Base-by-base conservation (phyloP, 2,888 invertebrate species). In the Sesia apiformis region DNA sequence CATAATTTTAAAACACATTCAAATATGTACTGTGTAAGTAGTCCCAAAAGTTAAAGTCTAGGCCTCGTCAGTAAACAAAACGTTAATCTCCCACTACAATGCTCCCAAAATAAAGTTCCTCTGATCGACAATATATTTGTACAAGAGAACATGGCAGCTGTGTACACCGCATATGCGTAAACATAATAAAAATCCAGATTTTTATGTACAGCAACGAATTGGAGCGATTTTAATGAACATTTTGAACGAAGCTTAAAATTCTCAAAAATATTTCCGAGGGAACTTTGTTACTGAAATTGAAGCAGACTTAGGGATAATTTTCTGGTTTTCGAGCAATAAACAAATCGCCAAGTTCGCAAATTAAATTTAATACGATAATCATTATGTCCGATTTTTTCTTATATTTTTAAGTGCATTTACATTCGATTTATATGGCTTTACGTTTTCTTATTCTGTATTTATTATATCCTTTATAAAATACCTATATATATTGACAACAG, bases 111-210 rank as follows among this genome's bases (percentile, higher is more conserved):
- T 56, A 58, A 58, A 49, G 53, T 49, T 55, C 49, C 56, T 52
- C 55, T 58, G 61, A 61, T 60, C 57, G 59, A 60, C 58, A 58
- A 61, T 56, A 56, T 58, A 57, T 57, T 57, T 58, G 56, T 58
- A 55, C 54, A 54, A 52, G 54, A 38, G 55, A 50, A 57, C 61
- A 58, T 58, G 55, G 7, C 42, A 50, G 50, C 50, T 50, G 46
- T 7, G 8, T 49, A 49, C 53, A 52, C 52, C 40, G 38, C 38
- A 43, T 41, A 52, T 3, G 46, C 46, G 46, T 46, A 46, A 46
- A 46, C 46, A 46, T 46, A 46, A 46, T 46, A 46, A 46, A 46
- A 46, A 46, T 46, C n/a, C 46, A 8, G 46, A 46, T 46, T 46
- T 46, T 46, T 46, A 46, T 46, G 46, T 46, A 46, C 46, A 46